Base-by-base conservation (phyloP, 2,113 vertebrate species). In the Rhea pennata region DNA sequence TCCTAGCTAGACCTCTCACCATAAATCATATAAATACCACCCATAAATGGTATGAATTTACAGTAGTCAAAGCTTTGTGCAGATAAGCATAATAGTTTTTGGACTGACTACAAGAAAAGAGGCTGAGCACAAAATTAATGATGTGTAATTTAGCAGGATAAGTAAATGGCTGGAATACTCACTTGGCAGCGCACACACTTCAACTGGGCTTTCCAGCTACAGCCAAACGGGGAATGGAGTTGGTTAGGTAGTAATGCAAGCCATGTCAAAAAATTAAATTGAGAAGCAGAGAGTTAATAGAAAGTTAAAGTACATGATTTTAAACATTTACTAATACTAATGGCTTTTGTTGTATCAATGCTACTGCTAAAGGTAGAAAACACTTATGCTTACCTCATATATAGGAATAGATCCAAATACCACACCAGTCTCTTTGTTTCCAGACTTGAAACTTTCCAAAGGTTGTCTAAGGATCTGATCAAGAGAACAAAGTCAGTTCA, bases 381-480 rank as follows among this genome's bases (percentile, higher is more conserved):
- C 26, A 20, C 9, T 88, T 74, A 23, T 77, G 85, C 96, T 97
- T 93, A 98, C 98, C 96, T 96, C 87, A 33, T 98, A 97, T 84
- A 98, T 95, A 75, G 97, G 97, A 69, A 98, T 92, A 96, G 44
- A 95, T 8, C 95, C 97, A 91, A 97, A 98, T 59, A 98, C 54
- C 90, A 96, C 76, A 64, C 97, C 98, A 70, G 94, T 51, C 12
- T 96, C 94, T 92, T 50, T 97, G 96, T 93, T 97, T 93, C 56
- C 96, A 59, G 85, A 58, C 74, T 89, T 77, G 40, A 77, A 95
- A 79, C 86, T 87, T 96, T 98, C 96, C 88, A 97, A 70, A 62
- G 79, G 29, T 42, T 72, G 14, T 82, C 71, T 95, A 36, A 20
- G 70, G 46, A 53, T 22, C 98, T 98, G 81, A 44, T 29, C 90